phyloP scores from a whole-genome alignment of 1,140 invertebrate genomes.

The Ceratitis capitata region DNA sequence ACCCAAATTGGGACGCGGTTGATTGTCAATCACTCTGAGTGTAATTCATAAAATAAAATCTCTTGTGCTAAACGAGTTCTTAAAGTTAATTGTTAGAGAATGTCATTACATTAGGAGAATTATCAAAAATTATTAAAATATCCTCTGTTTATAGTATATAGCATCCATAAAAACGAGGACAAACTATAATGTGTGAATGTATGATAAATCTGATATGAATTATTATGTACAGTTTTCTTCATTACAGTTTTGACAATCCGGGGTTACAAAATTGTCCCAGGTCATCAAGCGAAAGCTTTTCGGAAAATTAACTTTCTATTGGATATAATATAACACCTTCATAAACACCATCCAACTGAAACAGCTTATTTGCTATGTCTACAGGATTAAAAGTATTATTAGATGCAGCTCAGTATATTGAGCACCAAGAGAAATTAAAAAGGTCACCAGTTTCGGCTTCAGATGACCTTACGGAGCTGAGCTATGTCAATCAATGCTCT shows the following conservation, averaged over 20 bases:
- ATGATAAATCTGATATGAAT: too few relatives aligned
- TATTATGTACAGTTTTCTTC: too few relatives aligned
- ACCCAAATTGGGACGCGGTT: too few relatives aligned
- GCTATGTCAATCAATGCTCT: not conserved
- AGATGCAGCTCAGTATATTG: constrained; percentile 33
- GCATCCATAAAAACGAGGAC: too few relatives aligned
- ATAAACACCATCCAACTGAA: not conserved
- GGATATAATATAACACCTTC: not conserved
- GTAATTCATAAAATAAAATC: too few relatives aligned
- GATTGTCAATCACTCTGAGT: too few relatives aligned
- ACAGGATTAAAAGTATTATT: constrained; percentile 15
- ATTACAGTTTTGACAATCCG: not conserved
- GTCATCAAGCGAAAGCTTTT: not conserved
- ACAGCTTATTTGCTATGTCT: not conserved
- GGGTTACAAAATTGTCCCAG: not conserved
- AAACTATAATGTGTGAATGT: too few relatives aligned
- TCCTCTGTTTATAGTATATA: too few relatives aligned
- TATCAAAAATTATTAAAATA: too few relatives aligned
- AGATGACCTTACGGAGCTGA: not conserved
- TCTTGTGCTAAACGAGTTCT: too few relatives aligned
- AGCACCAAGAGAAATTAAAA: constrained; percentile 22
- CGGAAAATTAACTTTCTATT: not conserved
- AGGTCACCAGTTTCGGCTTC: not conserved
- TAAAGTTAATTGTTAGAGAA: too few relatives aligned
- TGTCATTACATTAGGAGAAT: too few relatives aligned